Percentiles rank a stretch among this genome's conserved stretches.
These are phyloP conservation scores for Iphiclides podalirius DNA, from an alignment of 2,888 invertebrate species.

Conservation along the genomic window DNA sequence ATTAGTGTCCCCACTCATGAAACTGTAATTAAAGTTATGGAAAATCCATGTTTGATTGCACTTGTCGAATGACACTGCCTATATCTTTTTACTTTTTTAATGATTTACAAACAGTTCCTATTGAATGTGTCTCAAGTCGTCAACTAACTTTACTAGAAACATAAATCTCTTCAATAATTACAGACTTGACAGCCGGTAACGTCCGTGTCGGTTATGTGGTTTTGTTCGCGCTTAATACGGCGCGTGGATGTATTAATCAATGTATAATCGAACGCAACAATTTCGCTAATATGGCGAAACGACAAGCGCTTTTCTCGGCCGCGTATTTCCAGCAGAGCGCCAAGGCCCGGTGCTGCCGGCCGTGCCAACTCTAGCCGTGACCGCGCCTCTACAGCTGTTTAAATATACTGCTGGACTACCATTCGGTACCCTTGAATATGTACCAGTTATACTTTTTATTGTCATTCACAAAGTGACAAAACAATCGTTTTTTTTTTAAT, in stretches of 20 bases:
- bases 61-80: too few species aligned
- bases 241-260: not conserved
- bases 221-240: not conserved
- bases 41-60: too few species aligned
- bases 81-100: too few species aligned
- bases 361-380: conserved; percentile 42
- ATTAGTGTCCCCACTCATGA: too few species aligned
- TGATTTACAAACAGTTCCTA: too few species aligned
- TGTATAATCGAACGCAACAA: conserved; percentile 24
- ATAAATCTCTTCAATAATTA: not conserved
- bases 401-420: conserved; percentile 27
- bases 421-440: conserved; percentile 15
- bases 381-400: conserved; percentile 44
- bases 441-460: conserved; percentile 1
- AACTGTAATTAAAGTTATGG: too few species aligned
- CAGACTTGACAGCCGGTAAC: not conserved
- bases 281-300: not conserved
- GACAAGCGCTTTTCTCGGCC: conserved; percentile 32
- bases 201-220: not conserved
- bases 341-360: conserved; percentile 42
- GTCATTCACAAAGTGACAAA: too few species aligned
- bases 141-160: too few species aligned
- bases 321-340: conserved; percentile 30
- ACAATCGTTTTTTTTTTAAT: too few species aligned
- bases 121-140: too few species aligned